Conservation (phyloP, 2,113 vertebrate species). For the Panurus biarmicus region DNA sequence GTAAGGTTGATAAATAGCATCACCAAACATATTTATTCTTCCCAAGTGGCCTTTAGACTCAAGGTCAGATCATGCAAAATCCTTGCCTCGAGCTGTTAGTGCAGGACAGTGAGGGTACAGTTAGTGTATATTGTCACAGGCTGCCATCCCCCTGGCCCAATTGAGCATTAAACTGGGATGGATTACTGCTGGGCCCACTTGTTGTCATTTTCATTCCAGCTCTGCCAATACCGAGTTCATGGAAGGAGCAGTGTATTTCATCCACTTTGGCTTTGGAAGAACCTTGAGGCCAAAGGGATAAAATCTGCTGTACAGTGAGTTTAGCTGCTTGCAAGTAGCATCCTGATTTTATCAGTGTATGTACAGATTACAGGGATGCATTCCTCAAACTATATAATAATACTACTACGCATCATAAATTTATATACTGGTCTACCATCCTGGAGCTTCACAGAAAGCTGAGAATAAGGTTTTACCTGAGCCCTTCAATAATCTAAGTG, state of each 20-base stretch:
- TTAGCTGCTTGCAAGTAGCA: background rate
- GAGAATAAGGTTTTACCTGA: background rate
- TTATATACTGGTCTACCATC: background rate
- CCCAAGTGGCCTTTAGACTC: background rate
- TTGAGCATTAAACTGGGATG: accelerated
- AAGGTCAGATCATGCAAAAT: background rate
- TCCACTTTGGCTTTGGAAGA: background rate
- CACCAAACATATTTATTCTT: background rate
- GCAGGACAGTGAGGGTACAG: background rate
- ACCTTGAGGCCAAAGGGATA: background rate
- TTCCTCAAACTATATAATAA: background rate
- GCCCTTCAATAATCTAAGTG: background rate
- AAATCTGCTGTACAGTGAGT: background rate
- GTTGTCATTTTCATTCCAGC: background rate
- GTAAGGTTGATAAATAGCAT: background rate
- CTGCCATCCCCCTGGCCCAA: background rate
- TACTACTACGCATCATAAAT: background rate
- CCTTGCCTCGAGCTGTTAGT: background rate
- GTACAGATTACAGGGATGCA: background rate
- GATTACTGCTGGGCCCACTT: background rate
- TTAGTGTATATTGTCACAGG: background rate
- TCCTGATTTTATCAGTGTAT: background rate
- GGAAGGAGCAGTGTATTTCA: background rate
- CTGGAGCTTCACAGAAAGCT: background rate
- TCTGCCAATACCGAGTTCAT: background rate